Base-by-base conservation (phyloP, 2,113 vertebrate genomes). In the Catharus fuscescens region DNA sequence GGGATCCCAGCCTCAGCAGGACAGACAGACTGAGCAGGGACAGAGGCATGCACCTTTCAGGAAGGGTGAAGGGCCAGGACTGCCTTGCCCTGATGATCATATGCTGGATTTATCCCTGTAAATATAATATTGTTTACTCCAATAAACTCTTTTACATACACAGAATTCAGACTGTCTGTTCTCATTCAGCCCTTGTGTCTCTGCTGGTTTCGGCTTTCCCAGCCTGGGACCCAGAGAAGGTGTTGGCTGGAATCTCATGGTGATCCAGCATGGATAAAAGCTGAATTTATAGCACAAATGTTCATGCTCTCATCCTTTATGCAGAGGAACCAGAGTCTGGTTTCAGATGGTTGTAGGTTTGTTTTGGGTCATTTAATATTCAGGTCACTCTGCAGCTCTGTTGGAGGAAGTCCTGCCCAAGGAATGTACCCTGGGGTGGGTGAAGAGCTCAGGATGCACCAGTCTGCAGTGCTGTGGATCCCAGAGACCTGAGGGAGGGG, bases 101-200 rank as follows among this genome's bases (percentile, higher is more conserved):
- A 4, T 20, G 44, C 59, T 90, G 82, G 50, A 50, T 91, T 88
- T 56, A 29, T 50, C 53, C n/a, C 56, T 86, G 79, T 82, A 32
- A 77, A 67, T 48, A 42, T 1, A 1, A 2, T 11, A 18, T 6
- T 12, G 5, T 73, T 80, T 23, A 20, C 28, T 57, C 82, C 38
- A 96, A 96, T 96, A 97, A 97, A 96, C 60, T 29, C 38, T 74
- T 93, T 90, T 80, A 18, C 74, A 61, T 2, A 29, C 2, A 2
- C 0, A 12, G 28, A 50, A 57, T 14, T 72, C 36, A 44, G 32
- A 1, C 10, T 47, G 28, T n/a, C 56, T 3, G 0, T 29, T 71
- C 32, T 76, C 40, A 3, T 18, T 67, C 81, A 52, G 44, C 21
- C 42, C 26, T 56, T n/a, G 32, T 45, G 5, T 40, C 12, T 59